These are phyloP conservation scores for Rhinichthys klamathensis DNA, from an alignment of 2,113 vertebrate species.

Conservation along the genomic window DNA sequence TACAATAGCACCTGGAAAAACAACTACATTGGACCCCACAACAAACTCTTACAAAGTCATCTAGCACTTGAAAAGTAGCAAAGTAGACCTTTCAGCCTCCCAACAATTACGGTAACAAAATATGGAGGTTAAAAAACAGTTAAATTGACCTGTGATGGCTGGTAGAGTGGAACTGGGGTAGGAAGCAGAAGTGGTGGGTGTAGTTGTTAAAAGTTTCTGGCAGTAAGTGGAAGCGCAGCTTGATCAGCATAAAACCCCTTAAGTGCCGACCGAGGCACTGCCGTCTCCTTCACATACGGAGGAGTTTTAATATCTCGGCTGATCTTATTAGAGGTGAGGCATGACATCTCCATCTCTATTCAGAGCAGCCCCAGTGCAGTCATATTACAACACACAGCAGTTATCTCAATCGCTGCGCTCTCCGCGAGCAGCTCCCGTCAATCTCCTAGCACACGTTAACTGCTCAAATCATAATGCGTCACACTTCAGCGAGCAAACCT, in stretches of 20 bases:
- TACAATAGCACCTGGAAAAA: not conserved
- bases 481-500: conserved; percentile 39
- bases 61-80: not conserved
- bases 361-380: conserved; percentile 36
- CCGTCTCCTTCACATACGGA: conserved; percentile 28
- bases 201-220: conserved; percentile 37
- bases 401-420: conserved; percentile 38
- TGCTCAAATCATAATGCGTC: conserved; percentile 22
- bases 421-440: conserved; percentile 34
- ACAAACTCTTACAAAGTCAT: not conserved
- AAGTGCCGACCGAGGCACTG: conserved; percentile 10
- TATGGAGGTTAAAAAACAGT: not conserved
- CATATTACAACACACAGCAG: conserved; percentile 42
- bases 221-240: conserved; percentile 34
- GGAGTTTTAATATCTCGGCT: conserved; percentile 53
- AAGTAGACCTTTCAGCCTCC: not conserved
- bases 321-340: conserved; percentile 53
- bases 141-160: not conserved
- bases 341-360: conserved; percentile 51
- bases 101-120: not conserved
- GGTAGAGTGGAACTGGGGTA: not conserved
- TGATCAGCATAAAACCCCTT: conserved; percentile 30
- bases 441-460: conserved; percentile 35
- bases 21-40: not conserved
- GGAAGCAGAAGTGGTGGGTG: not conserved